phyloP scores from a whole-genome alignment of 2,113 vertebrate species.

The Cacatua alba region DNA sequence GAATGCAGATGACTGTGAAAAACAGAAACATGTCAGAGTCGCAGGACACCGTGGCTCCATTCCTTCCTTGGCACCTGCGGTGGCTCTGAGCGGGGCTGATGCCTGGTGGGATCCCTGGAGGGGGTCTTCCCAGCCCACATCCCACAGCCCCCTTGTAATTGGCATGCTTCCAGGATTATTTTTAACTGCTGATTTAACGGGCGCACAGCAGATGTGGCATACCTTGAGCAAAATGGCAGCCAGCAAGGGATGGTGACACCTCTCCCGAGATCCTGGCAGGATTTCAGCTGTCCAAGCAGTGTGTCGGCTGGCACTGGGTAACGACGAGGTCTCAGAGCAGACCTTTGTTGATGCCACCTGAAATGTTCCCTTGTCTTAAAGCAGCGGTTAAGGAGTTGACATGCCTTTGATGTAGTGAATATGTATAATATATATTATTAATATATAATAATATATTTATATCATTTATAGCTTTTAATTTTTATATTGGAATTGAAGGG shows the following conservation, averaged over 20 bases:
- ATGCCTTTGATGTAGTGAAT: background rate
- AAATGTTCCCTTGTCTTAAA: background rate
- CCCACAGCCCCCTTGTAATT: accelerated
- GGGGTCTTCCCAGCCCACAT: background rate
- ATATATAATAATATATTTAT: too few relatives aligned
- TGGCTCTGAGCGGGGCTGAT: accelerated
- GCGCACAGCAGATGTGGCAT: background rate
- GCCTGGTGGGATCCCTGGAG: background rate
- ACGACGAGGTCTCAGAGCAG: background rate
- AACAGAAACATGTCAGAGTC: accelerated
- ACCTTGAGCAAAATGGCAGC: slow-evolving; percentile 23
- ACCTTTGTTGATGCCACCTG: background rate
- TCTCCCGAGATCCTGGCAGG: slow-evolving; percentile 48
- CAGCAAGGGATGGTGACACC: background rate
- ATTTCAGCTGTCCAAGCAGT: slow-evolving; percentile 57
- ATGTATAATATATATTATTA: background rate
- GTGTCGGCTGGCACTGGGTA: slow-evolving; percentile 47
- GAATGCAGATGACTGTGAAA: accelerated
- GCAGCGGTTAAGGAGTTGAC: background rate
- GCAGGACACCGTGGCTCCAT: accelerated
- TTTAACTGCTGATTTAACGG: slow-evolving; percentile 26
- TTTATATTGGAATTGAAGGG: background rate
- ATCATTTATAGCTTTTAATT: background rate
- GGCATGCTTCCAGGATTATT: background rate
- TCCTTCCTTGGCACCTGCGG: background rate